Base-by-base conservation (phyloP, 2,797 vertebrate species). In the Phyllotis vaccarum region DNA sequence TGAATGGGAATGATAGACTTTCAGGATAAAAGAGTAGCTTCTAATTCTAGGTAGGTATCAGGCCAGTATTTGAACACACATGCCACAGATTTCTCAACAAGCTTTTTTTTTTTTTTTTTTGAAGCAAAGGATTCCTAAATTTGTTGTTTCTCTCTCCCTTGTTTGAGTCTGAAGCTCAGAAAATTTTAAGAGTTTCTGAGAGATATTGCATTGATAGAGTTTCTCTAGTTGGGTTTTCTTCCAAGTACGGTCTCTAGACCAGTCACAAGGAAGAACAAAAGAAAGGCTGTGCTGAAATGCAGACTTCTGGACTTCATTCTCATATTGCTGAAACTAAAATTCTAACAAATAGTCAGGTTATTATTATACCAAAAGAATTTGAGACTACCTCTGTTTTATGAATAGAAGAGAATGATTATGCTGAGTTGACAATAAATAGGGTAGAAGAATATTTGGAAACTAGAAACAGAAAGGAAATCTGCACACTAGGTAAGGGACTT, bases 91-190 rank as follows among this genome's bases (percentile, higher is more conserved):
- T n/a, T 43, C 12, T 91, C 56, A 56, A 31, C 78, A 14, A 93
- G 29, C 43, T 81, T 24, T 5, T 66, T 11, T 90, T 49, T 88
- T 24, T 5, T 66, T 11, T 90, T 49, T 88, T 34, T 52, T 85
- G 21, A 68, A 14, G 14, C 80, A 12, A 68, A 37, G 34, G 31
- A 27, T 43, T 76, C 13, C n/a, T 60, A 68, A 46, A 78, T 72
- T 78, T 90, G 8, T 80, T 66, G 43, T 62, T 40, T 78, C 34
- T 91, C 83, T 89, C 89, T 37, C 74, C 27, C 22, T 22, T 80
- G 52, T 79, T 89, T 89, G 89, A 94, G 81, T 88, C 27, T 90
- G 66, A 94, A 94, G 46, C 16, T 21, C 27, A 78, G 52, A 72
- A 89, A 40, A 16, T 16, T 49, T 85, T 80, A 80, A 52, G 52